Percentiles rank a stretch among this genome's conserved stretches.
Evolutionary conservation across 1,140 invertebrate genomes (phyloP).

Genomic region (Aleiodes sp.): DNA sequence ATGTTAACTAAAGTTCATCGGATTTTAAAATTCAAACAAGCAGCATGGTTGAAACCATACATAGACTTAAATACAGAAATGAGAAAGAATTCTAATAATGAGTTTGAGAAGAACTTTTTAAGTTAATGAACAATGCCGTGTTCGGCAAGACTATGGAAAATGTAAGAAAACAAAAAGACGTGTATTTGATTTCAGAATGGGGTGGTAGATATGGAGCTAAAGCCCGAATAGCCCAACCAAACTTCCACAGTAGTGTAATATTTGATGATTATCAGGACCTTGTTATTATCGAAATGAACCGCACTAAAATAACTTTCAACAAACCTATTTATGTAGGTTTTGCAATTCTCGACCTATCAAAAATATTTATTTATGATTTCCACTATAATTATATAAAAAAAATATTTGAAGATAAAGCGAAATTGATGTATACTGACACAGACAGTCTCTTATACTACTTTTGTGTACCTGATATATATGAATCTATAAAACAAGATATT

Average conservation of each 20-base stretch:
- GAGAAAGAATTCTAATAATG: neutral
- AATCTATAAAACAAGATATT: no score
- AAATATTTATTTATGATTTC: no score
- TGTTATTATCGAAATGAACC: neutral
- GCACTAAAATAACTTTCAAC: neutral
- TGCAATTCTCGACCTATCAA: no score
- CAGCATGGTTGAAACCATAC: no score
- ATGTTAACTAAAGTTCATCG: no score
- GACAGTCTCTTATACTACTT: no score
- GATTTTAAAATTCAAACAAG: no score
- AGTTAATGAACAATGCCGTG: neutral
- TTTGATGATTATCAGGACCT: neutral
- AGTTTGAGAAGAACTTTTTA: neutral
- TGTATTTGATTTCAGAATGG: neutral
- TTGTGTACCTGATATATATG: no score
- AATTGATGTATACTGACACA: no score
- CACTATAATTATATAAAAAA: no score
- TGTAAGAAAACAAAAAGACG: neutral
- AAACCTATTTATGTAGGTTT: no score
- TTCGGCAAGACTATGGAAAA: neutral
- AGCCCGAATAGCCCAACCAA: neutral
- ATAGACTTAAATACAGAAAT: neutral
- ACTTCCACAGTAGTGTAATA: neutral
- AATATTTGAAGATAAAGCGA: no score
- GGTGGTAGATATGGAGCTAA: neutral